Evolutionary conservation across 2,113 vertebrate genomes (phyloP).

Genomic region (Mixornis gularis): DNA sequence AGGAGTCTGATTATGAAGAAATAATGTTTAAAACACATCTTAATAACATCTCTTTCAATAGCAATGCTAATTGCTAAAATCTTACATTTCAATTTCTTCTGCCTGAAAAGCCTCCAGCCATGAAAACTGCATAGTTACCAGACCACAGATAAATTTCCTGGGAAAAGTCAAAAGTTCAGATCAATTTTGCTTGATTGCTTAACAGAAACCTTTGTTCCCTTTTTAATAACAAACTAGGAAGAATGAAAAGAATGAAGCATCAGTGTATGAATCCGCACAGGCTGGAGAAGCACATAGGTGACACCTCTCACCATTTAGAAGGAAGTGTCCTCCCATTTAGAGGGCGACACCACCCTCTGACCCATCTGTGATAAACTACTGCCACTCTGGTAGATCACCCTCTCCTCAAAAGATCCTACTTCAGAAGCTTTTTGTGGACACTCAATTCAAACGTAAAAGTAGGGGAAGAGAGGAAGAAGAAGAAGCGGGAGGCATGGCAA

Average conservation of each 20-base stretch:
- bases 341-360: not conserved
- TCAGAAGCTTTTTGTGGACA: slow-evolving; percentile 48
- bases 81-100: not conserved
- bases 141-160: slow-evolving; percentile 41
- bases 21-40: slow-evolving; percentile 61
- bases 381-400: not conserved
- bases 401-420: slow-evolving; percentile 12
- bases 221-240: slow-evolving; percentile 12
- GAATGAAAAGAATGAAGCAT: not conserved
- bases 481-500: slow-evolving; percentile 10
- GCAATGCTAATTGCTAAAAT: not conserved
- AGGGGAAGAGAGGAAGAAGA: not conserved
- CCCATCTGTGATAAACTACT: not conserved
- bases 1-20: not conserved
- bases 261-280: not conserved
- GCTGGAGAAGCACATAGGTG: not conserved
- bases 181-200: slow-evolving; percentile 29
- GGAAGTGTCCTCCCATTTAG: not conserved
- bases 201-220: not conserved
- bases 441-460: slow-evolving; percentile 32
- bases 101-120: slow-evolving; percentile 44
- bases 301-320: not conserved
- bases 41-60: slow-evolving; percentile 20
- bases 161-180: slow-evolving; percentile 27
- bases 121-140: slow-evolving; percentile 77